Percentiles rank a stretch among this genome's conserved stretches.
These are phyloP conservation scores for Eueides isabella DNA, from an alignment of 1,140 invertebrate species.

Conservation along the genomic window DNA sequence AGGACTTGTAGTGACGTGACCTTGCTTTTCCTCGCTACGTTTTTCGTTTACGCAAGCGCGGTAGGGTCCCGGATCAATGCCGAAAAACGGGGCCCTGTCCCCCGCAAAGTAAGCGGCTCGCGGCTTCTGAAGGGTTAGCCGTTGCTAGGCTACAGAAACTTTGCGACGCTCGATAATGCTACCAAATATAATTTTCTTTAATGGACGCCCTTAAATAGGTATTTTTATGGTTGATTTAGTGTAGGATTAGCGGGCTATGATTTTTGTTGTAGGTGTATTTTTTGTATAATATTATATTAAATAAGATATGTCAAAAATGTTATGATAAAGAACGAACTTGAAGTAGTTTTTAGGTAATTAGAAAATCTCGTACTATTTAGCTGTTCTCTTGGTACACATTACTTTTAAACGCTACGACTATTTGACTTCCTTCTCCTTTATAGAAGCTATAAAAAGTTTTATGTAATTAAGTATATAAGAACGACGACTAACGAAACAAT, in stretches of 20 bases:
- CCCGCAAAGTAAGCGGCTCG: constrained; percentile 73
- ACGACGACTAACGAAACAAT: too few relatives aligned
- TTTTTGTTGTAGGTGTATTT: background rate
- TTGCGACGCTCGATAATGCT: constrained; percentile 67
- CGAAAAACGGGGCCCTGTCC: constrained; percentile 73
- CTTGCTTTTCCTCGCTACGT: constrained; percentile 73
- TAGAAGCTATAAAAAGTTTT: too few relatives aligned
- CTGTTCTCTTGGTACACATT: too few relatives aligned
- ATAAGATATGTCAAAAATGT: background rate
- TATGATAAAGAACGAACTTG: too few relatives aligned
- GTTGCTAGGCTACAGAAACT: constrained; percentile 74
- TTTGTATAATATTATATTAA: background rate
- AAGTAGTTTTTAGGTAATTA: too few relatives aligned
- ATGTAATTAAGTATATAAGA: too few relatives aligned
- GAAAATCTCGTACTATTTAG: too few relatives aligned
- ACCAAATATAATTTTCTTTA: constrained; percentile 73
- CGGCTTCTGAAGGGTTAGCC: constrained; percentile 77
- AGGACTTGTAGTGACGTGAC: constrained; percentile 76
- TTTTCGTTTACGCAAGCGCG: constrained; percentile 79
- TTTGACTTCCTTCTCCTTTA: too few relatives aligned
- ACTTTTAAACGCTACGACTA: too few relatives aligned
- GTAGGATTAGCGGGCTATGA: constrained; percentile 1
- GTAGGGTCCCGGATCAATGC: constrained; percentile 70
- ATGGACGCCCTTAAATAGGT: constrained; percentile 48
- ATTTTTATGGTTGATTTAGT: constrained; percentile 13